Percentiles rank a stretch among this genome's conserved stretches.
These are phyloP conservation scores for Somateria mollissima DNA, from an alignment of 2,797 vertebrate species.

Conservation along the genomic window DNA sequence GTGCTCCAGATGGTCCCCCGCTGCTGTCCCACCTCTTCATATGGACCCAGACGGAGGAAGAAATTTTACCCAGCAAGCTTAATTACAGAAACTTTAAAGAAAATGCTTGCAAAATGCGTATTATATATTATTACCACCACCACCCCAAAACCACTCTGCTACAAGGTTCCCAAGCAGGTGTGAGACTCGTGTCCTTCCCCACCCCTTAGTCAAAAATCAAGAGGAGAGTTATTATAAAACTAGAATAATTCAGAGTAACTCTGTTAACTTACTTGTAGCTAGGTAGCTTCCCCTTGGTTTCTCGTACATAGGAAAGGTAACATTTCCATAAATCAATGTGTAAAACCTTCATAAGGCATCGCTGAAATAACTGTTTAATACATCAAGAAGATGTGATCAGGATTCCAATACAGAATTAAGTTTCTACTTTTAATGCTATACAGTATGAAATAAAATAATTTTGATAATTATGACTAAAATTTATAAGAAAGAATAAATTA, in stretches of 20 bases:
- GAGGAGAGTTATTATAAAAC: background rate
- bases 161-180: background rate
- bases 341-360: slow-evolving; percentile 99
- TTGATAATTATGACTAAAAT: background rate
- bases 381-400: slow-evolving; percentile 69
- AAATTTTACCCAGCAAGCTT: background rate
- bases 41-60: background rate
- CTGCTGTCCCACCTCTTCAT: background rate
- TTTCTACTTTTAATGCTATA: slow-evolving; percentile 3
- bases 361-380: slow-evolving; percentile 92
- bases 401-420: slow-evolving; percentile 10
- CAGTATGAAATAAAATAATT: slow-evolving; percentile 5
- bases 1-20: background rate
- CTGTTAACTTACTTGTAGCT: slow-evolving; percentile 95
- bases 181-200: background rate
- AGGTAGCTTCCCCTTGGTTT: slow-evolving; percentile 99
- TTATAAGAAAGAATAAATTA: background rate
- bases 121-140: background rate
- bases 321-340: slow-evolving; percentile 99
- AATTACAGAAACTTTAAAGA: background rate
- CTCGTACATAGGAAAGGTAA: slow-evolving; percentile 98
- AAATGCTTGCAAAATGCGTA: background rate
- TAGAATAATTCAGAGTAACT: slow-evolving; percentile 17
- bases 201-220: background rate
- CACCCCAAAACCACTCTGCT: too few relatives aligned